phyloP scores from a whole-genome alignment of 2,113 vertebrate species.

The Columba janthina region DNA sequence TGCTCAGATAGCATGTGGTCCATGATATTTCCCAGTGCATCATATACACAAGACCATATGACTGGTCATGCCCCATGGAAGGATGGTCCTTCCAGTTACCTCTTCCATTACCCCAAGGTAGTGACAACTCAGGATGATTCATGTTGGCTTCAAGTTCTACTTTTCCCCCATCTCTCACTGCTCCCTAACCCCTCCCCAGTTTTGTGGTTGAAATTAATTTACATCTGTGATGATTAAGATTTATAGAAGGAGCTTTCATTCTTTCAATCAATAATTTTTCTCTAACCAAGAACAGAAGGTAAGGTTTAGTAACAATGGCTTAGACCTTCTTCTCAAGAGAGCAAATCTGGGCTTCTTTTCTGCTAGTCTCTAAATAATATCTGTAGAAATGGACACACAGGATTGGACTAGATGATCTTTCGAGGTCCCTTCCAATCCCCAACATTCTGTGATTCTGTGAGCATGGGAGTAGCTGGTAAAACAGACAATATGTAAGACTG shows the following conservation, averaged over 20 bases:
- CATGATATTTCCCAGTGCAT: background rate
- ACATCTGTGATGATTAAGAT: background rate
- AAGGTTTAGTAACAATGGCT: background rate
- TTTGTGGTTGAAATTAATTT: background rate
- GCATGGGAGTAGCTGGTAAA: background rate
- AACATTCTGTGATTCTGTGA: background rate
- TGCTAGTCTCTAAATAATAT: background rate
- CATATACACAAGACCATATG: background rate
- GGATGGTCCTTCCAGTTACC: background rate
- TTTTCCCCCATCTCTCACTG: background rate
- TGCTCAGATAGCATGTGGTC: background rate
- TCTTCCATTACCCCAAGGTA: background rate
- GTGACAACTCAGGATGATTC: background rate
- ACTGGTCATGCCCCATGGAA: background rate
- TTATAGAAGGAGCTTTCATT: background rate
- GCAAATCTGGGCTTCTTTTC: background rate
- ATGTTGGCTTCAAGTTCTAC: background rate
- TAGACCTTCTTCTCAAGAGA: background rate
- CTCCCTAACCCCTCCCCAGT: background rate
- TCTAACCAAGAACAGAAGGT: background rate
- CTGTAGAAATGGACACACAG: background rate
- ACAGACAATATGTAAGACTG: background rate
- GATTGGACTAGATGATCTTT: too few species aligned
- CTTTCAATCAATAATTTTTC: background rate
- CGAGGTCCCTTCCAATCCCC: too few species aligned